phyloP scores from a whole-genome alignment of 2,113 vertebrate genomes.

The Alligator sinensis region DNA sequence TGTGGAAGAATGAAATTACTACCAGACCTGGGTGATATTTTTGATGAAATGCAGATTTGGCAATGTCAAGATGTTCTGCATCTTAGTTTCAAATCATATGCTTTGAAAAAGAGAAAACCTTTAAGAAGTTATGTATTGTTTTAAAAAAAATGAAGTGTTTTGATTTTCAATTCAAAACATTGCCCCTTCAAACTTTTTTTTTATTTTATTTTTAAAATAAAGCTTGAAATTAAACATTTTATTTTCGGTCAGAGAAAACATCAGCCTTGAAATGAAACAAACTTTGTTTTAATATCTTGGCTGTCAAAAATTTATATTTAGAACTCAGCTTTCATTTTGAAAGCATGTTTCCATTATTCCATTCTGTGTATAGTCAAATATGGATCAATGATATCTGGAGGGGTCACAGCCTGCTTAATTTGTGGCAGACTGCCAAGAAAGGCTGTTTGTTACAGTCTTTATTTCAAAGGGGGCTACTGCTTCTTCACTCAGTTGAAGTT shows the following conservation, averaged over 20 bases:
- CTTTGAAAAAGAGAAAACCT: neutral
- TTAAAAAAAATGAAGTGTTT: neutral
- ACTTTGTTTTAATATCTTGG: neutral
- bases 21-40: neutral
- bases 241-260: neutral
- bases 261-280: neutral
- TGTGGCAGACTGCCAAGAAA: no score
- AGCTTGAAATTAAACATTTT: neutral
- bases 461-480: no score
- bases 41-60: neutral
- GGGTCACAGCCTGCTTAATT: no score
- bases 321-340: no score
- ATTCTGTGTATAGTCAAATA: no score
- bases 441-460: no score
- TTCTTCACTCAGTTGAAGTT: neutral
- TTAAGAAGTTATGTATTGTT: no score
- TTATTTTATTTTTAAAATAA: neutral
- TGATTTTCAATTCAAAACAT: neutral
- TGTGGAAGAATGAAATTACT: neutral
- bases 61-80: neutral
- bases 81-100: neutral
- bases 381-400: no score
- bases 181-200: neutral
- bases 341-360: no score
- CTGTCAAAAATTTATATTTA: no score